Base-by-base conservation (phyloP, 2,888 invertebrate species). In the Electrophaes corylata region DNA sequence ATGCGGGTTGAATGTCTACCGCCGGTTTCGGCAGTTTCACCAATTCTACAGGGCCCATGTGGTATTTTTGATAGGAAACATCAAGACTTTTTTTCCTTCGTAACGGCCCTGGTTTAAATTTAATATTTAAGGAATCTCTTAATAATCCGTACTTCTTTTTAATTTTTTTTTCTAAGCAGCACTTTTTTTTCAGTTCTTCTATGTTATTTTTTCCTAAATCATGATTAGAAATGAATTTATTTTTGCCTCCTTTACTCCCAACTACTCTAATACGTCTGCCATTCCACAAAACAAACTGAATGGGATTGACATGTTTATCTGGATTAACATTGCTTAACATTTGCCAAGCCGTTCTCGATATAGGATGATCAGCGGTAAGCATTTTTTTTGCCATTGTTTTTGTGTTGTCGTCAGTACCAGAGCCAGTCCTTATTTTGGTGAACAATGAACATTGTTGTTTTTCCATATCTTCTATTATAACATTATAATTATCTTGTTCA, bases 61-160 rank as follows among this genome's bases (percentile, higher is more conserved):
- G 80, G 66, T 81, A 79, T 67, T 85, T 87, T 67, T 88, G 86
- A 62, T 83, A 78, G 23, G 92, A 87, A 61, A 83, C 69, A 64
- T 91, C 92, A 20, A 93, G 78, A 50, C 72, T 56, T 46, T 71
- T 76, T 77, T 94, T 94, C 70, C 82, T 92, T 49, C 82, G 78
- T 43, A 94, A 75, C 3, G 94, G 94, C 0, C 94, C 94, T 2
- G 94, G 93, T 71, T 88, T 93, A 73, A 94, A 93, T 68, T 85
- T 86, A 10, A 92, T 66, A 57, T 74, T 70, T 57, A 86, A 70
- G 1, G 88, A 87, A 70, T 81, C 79, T 40, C 75, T 70, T 58
- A 88, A 66, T 35, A 87, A 78, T 1, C 76, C 66, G n/a, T 16
- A 20, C 4, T 56, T 45, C 18, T 46, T 55, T 37, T 47, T 54